These are phyloP conservation scores for Orchesella flavescens DNA, from an alignment of 2,888 invertebrate species.

Conservation along the genomic window DNA sequence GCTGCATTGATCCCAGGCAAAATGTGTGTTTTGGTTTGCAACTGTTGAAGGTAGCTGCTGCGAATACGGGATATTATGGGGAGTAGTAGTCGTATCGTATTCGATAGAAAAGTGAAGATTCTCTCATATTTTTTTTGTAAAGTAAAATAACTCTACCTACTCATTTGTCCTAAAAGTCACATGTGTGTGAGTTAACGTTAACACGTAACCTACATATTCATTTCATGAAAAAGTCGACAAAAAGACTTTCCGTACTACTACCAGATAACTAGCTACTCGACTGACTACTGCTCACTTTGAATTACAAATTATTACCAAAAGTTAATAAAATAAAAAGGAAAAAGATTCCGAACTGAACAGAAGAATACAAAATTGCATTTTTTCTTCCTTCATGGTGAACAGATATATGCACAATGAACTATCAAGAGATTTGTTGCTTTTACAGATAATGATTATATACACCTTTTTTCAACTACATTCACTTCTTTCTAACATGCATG, in stretches of 20 bases:
- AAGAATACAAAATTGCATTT: background rate
- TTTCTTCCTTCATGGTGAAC: background rate
- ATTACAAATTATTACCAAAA: constrained; percentile 49
- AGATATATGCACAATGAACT: background rate
- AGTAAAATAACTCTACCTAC: background rate
- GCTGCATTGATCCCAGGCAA: too few relatives aligned
- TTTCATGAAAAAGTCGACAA: background rate
- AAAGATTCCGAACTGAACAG: background rate
- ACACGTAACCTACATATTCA: constrained; percentile 24
- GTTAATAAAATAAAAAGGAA: constrained; percentile 3
- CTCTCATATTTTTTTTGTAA: too few relatives aligned
- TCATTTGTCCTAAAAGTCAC: constrained; percentile 1
- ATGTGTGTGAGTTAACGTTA: background rate
- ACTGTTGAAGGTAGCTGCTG: too few relatives aligned
- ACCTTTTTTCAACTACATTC: background rate
- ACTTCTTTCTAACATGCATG: background rate
- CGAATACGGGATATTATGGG: too few relatives aligned
- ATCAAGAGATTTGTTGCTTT: too few relatives aligned
- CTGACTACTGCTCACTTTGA: constrained; percentile 30
- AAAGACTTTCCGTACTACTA: background rate
- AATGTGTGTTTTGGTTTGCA: too few relatives aligned
- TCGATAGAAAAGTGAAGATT: too few relatives aligned
- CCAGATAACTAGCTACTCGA: background rate
- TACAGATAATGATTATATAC: too few relatives aligned
- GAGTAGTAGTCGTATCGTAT: too few relatives aligned